phyloP scores from a whole-genome alignment of 2,797 vertebrate species.

The Poeciliopsis paucimaculata region DNA sequence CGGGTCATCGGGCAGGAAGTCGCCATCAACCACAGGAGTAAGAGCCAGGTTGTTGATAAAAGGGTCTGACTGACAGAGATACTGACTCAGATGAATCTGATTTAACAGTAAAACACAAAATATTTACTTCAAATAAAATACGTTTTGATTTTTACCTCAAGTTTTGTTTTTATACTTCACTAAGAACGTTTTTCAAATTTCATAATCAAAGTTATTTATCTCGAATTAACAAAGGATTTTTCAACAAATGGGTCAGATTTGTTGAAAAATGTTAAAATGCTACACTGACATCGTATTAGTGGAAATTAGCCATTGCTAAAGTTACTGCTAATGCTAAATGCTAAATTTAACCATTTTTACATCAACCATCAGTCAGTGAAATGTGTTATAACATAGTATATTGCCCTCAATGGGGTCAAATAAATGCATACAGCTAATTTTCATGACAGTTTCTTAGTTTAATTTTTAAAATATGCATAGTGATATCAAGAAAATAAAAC shows the following conservation, averaged over 20 bases:
- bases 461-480: neutral
- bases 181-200: neutral
- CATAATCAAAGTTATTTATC: neutral
- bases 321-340: no score
- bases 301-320: no score
- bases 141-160: neutral
- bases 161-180: neutral
- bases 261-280: no score
- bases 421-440: neutral
- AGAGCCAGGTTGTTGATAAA: slow-evolving; percentile 79
- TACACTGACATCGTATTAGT: no score
- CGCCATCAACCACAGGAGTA: slow-evolving; percentile 87
- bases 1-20: slow-evolving; percentile 88
- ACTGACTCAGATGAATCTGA: neutral
- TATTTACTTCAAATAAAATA: neutral
- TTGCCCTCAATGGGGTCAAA: no score
- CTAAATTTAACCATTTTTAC: no score
- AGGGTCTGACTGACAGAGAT: slow-evolving; percentile 75
- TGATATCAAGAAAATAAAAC: neutral
- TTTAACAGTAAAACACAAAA: neutral
- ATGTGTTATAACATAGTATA: no score
- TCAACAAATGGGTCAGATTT: neutral
- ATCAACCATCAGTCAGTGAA: no score
- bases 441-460: neutral
- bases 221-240: neutral